Base-by-base conservation (phyloP, 2,797 vertebrate genomes). In the Characodon lateralis region DNA sequence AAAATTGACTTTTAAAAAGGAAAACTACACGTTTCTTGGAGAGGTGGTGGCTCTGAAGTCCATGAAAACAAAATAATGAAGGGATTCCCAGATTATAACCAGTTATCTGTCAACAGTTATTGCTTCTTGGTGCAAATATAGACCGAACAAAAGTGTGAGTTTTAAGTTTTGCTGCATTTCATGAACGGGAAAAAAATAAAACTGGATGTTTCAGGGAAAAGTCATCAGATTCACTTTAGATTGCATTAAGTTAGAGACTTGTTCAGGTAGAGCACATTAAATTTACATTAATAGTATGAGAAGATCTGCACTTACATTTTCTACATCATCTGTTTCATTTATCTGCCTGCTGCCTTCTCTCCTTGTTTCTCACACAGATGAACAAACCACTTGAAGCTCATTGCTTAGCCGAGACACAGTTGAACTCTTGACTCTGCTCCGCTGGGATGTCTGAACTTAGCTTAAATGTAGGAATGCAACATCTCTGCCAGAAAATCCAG, bases 381-480 rank as follows among this genome's bases (percentile, higher is more conserved):
- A 79, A 78, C 79, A 83, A 71, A 83, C 56, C 72, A 63, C 85
- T 84, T 82, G 65, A 69, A 85, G 74, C 77, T 79, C 79, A 78
- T 82, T 93, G 89, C 91, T 93, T 89, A 91, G 87, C 90, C 75
- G 53, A 78, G 87, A 89, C 89, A 87, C 87, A 80, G 79, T 87
- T 89, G 87, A 90, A 86, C 85, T 89, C 84, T 74, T 87, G 58
- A 50, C 84, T 89, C 80, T 75, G 83, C 79, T 88, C 87, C 83
- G 83, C 56, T 79, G 83, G 80, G 90, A 88, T 85, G 89, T 93
- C 91, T 94, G 88, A 83, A 87, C 87, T 87, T 89, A 78, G 89
- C 79, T 81, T 83, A 73, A 87, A 88, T 87, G 75, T 80, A 91
- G 82, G 92, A 93, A 92, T 91, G 92, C 78, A 79, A 70, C 83